phyloP scores from a whole-genome alignment of 2,888 invertebrate species.

The Leptopilina syphax region DNA sequence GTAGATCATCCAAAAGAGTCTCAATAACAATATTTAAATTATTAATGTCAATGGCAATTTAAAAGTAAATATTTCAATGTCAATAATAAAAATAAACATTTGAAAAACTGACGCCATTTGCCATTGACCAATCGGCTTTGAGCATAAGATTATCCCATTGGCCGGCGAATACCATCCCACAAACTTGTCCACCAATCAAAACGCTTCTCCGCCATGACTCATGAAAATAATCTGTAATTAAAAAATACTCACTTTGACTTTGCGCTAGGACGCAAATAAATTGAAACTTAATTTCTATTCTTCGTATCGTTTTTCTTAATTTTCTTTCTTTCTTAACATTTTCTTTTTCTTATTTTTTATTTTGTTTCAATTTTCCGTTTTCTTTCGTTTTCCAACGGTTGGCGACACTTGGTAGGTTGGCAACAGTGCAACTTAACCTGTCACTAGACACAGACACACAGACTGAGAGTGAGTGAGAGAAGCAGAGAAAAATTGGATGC shows the following conservation, averaged over 20 bases:
- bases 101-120: not conserved
- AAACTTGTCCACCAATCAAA: conserved; percentile 2
- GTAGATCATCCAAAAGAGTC: conserved; percentile 1
- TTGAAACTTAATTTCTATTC: no score
- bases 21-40: not conserved
- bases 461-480: conserved; percentile 24
- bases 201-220: not conserved
- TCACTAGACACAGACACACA: conserved; percentile 48
- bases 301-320: no score
- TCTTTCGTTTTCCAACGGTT: no score
- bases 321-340: no score
- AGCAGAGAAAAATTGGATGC: conserved; percentile 45
- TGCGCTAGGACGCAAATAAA: no score
- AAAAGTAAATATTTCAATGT: not conserved
- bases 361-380: no score
- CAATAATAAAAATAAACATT: not conserved
- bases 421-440: conserved; percentile 65
- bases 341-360: no score
- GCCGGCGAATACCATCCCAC: not conserved
- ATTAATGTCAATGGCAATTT: not conserved
- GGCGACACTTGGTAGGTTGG: conserved; percentile 42
- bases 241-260: no score
- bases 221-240: no score
- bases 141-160: no score
- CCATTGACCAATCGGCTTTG: not conserved